These are phyloP conservation scores for Trissolcus japonicus DNA, from an alignment of 2,888 invertebrate genomes.

Conservation along the genomic window DNA sequence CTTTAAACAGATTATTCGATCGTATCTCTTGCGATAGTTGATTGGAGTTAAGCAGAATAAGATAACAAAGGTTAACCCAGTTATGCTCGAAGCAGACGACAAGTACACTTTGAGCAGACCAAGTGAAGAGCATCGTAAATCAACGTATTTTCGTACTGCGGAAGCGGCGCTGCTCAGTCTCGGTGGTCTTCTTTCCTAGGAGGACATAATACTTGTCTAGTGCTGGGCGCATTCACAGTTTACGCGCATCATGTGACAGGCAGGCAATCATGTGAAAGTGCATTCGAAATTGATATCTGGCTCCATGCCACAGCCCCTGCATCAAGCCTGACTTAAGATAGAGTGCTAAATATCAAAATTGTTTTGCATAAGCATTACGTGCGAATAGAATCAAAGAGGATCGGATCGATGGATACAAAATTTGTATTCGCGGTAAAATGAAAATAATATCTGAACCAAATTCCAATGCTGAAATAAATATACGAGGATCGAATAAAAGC, in stretches of 20 bases:
- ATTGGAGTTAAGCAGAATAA: conserved; percentile 29
- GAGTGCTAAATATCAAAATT: background rate
- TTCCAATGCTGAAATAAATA: too few species aligned
- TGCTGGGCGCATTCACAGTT: conserved; percentile 31
- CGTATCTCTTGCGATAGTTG: conserved; percentile 28
- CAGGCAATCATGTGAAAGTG: conserved; percentile 44
- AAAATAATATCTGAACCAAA: too few species aligned
- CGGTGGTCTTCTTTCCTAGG: conserved; percentile 16
- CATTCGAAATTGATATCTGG: conserved; percentile 66
- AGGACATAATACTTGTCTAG: conserved; percentile 10
- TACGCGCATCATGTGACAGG: conserved; percentile 45
- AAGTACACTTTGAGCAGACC: conserved; percentile 42
- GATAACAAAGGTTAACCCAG: conserved; percentile 59
- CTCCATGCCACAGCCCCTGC: conserved; percentile 19
- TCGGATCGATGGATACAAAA: too few species aligned
- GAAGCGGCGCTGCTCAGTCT: conserved; percentile 63
- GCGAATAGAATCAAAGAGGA: background rate
- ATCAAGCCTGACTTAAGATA: background rate
- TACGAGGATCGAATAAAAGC: too few species aligned
- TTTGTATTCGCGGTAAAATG: too few species aligned
- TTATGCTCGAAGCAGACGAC: conserved; percentile 50
- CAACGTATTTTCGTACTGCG: conserved; percentile 74
- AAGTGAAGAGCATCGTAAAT: conserved; percentile 66
- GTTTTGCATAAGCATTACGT: conserved; percentile 2
- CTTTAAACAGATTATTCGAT: conserved; percentile 29